Percentiles rank a stretch among this genome's conserved stretches.
These are phyloP conservation scores for Drosophila littoralis DNA, from an alignment of 1,140 invertebrate genomes.

Conservation along the genomic window DNA sequence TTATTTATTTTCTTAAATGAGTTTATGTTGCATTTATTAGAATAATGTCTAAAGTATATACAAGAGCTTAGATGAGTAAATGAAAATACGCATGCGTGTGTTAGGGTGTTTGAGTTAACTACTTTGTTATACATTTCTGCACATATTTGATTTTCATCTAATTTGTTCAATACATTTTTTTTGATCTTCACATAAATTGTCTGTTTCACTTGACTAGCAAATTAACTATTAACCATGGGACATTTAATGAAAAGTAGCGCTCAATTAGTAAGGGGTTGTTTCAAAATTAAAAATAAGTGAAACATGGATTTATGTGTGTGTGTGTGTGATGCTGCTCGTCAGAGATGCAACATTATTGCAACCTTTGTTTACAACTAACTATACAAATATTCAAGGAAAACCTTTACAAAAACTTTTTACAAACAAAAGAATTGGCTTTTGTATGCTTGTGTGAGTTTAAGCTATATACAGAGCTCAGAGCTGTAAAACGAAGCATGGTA, in stretches of 20 bases:
- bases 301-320: slow-evolving; percentile 54
- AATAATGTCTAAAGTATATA: slow-evolving; percentile 59
- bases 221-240: slow-evolving; percentile 60
- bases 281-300: slow-evolving; percentile 10
- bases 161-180: slow-evolving; percentile 43
- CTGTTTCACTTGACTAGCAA: slow-evolving; percentile 78
- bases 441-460: slow-evolving; percentile 41
- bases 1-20: slow-evolving; percentile 40
- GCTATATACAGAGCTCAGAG: slow-evolving; percentile 37
- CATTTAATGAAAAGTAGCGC: slow-evolving; percentile 33
- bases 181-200: slow-evolving; percentile 72
- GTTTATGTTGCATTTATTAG: slow-evolving; percentile 60
- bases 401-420: slow-evolving; percentile 46
- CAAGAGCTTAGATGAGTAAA: slow-evolving; percentile 47
- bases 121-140: slow-evolving; percentile 21
- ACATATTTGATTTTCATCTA: slow-evolving; percentile 40
- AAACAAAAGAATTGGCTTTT: slow-evolving; percentile 48
- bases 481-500: slow-evolving; percentile 5
- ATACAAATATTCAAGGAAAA: slow-evolving; percentile 66
- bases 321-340: slow-evolving; percentile 75
- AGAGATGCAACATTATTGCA: slow-evolving; percentile 80
- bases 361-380: slow-evolving; percentile 78
- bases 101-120: slow-evolving; percentile 21
- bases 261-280: slow-evolving; percentile 19
- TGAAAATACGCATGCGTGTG: slow-evolving; percentile 38